These are phyloP conservation scores for Oncorhynchus mykiss DNA, from an alignment of 2,113 vertebrate species.

Conservation along the genomic window DNA sequence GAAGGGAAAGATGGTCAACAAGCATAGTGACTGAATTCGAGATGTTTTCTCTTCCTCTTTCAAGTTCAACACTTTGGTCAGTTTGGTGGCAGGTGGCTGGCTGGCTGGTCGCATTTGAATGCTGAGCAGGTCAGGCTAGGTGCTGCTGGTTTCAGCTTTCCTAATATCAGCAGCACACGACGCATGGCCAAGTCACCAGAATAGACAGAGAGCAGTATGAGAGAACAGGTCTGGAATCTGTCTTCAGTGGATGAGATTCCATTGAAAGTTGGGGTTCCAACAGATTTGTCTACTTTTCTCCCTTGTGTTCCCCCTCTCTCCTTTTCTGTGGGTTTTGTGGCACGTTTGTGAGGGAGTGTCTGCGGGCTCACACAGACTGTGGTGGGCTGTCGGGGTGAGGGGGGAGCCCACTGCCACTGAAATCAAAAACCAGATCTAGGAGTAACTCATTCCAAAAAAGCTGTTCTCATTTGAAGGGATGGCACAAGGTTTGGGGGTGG, in stretches of 20 bases:
- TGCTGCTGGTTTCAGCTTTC: no score
- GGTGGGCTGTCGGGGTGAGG: conserved; percentile 63
- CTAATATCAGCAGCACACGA: no score
- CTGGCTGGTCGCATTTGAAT: no score
- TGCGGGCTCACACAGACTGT: conserved; percentile 66
- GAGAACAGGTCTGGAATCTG: conserved; percentile 63
- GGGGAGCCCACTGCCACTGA: conserved; percentile 70
- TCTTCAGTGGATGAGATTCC: conserved; percentile 70
- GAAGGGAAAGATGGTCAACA: no score
- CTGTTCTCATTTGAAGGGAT: conserved; percentile 36
- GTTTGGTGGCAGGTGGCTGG: no score
- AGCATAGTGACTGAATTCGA: no score
- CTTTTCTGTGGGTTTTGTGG: conserved; percentile 40
- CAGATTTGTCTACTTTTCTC: conserved; percentile 36
- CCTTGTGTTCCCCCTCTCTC: not conserved
- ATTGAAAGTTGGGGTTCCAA: conserved; percentile 65
- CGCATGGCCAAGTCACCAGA: no score
- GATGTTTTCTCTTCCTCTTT: no score
- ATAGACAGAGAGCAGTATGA: no score
- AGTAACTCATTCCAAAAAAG: not conserved
- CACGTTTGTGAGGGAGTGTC: conserved; percentile 52
- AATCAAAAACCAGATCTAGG: conserved; percentile 66
- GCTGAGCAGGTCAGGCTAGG: no score
- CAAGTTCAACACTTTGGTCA: no score
- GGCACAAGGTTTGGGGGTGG: conserved; percentile 39